These are phyloP conservation scores for Agelastica alni DNA, from an alignment of 2,888 invertebrate genomes.

Conservation along the genomic window DNA sequence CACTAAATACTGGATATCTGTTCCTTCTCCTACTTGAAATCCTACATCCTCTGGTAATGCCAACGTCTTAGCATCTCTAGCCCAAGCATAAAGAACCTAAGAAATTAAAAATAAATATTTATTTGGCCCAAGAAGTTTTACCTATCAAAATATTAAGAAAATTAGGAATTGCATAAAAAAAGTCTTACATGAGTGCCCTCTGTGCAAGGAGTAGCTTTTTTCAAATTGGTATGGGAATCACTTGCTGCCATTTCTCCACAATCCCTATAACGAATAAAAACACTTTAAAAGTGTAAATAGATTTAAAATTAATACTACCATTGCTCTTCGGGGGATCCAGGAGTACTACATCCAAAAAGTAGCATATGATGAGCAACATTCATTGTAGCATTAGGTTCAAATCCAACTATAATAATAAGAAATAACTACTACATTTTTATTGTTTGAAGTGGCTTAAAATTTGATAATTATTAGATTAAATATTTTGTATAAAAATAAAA, in stretches of 20 bases:
- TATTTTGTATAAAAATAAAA: no score
- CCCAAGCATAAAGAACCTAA: conserved; percentile 93
- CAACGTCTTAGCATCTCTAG: conserved; percentile 84
- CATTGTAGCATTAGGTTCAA: conserved; percentile 90
- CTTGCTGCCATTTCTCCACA: conserved; percentile 88
- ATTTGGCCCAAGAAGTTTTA: background rate
- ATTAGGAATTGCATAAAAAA: no score
- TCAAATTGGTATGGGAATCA: conserved; percentile 55
- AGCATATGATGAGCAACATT: conserved; percentile 92
- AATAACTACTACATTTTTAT: background rate
- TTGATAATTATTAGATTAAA: no score
- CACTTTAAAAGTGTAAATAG: background rate
- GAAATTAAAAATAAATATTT: conserved; percentile 41
- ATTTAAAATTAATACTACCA: conserved; percentile 64
- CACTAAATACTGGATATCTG: conserved; percentile 85
- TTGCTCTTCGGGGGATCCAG: conserved; percentile 71
- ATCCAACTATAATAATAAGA: conserved; percentile 72
- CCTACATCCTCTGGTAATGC: conserved; percentile 85
- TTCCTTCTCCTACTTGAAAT: conserved; percentile 85
- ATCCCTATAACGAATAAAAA: conserved; percentile 64
- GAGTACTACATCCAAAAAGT: conserved; percentile 84
- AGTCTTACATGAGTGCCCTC: conserved; percentile 72
- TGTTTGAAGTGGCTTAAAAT: conserved; percentile 6
- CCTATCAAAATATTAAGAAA: background rate
- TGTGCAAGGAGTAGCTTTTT: conserved; percentile 74